phyloP scores from a whole-genome alignment of 2,888 invertebrate genomes.

The Sthenelais limicola region DNA sequence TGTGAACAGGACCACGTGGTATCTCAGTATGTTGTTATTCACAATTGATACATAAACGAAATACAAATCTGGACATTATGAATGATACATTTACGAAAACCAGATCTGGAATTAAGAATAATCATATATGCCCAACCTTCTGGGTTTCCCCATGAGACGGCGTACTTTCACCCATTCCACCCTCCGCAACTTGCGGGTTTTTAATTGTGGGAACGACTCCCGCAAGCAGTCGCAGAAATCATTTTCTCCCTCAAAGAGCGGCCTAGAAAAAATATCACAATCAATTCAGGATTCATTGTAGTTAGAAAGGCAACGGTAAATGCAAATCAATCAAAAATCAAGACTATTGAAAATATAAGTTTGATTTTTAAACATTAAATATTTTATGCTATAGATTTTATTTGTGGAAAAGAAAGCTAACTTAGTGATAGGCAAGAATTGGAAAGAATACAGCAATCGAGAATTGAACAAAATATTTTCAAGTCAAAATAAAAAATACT shows the following conservation, averaged over 20 bases:
- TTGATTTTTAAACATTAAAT: no score
- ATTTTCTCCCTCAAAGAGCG: slow-evolving; percentile 94
- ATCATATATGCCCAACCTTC: no score
- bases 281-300: not conserved
- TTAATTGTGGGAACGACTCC: slow-evolving; percentile 94
- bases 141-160: slow-evolving; percentile 96
- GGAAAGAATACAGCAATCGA: no score
- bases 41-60: no score
- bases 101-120: no score
- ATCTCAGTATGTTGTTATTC: no score
- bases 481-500: slow-evolving; percentile 61
- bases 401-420: no score
- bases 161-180: slow-evolving; percentile 97
- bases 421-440: no score
- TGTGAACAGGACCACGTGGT: no score
- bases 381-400: no score
- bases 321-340: not conserved
- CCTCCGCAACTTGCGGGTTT: slow-evolving; percentile 86
- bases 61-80: no score
- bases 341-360: not conserved
- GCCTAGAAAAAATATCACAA: slow-evolving; percentile 74
- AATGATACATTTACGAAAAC: no score
- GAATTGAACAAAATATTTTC: not conserved
- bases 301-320: not conserved
- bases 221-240: slow-evolving; percentile 94